Percentiles rank a stretch among this genome's conserved stretches.
Conservation (phyloP, 2,888 invertebrate species). For the Schizotus pectinicornis region DNA sequence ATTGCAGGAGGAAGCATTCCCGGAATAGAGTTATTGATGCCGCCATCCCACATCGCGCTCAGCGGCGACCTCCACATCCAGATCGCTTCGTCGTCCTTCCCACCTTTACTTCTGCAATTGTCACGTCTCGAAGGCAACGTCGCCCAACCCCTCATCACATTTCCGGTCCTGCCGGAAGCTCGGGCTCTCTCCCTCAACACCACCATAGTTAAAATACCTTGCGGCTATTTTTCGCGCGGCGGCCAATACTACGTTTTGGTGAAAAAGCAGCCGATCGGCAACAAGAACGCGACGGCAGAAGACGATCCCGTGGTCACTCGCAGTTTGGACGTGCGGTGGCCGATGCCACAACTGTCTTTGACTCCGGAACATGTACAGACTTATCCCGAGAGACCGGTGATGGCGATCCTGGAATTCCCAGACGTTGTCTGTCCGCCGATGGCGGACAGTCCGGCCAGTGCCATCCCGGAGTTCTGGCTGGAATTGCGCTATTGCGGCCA, state of each 20-base stretch:
- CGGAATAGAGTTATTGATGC: conserved; percentile 59
- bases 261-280: conserved; percentile 49
- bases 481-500: conserved; percentile 83
- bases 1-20: conserved; percentile 52
- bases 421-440: conserved; percentile 73
- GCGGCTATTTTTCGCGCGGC: conserved; percentile 76
- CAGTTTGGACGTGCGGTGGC: conserved; percentile 83
- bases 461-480: conserved; percentile 74
- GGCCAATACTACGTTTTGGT: conserved; percentile 68
- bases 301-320: conserved; percentile 54
- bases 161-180: conserved; percentile 55
- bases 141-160: conserved; percentile 51
- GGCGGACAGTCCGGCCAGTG: conserved; percentile 61
- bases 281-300: conserved; percentile 5
- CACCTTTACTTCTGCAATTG: conserved; percentile 55
- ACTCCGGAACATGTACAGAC: conserved; percentile 80
- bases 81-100: conserved; percentile 61
- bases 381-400: conserved; percentile 77
- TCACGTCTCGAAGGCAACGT: conserved; percentile 58
- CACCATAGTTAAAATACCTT: conserved; percentile 61
- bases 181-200: conserved; percentile 51
- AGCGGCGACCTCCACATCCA: conserved; percentile 80
- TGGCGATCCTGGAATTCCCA: conserved; percentile 77
- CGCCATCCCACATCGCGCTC: conserved; percentile 77
- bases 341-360: conserved; percentile 71